Conservation (phyloP, 2,113 vertebrate species). For the Rhineura floridana region DNA sequence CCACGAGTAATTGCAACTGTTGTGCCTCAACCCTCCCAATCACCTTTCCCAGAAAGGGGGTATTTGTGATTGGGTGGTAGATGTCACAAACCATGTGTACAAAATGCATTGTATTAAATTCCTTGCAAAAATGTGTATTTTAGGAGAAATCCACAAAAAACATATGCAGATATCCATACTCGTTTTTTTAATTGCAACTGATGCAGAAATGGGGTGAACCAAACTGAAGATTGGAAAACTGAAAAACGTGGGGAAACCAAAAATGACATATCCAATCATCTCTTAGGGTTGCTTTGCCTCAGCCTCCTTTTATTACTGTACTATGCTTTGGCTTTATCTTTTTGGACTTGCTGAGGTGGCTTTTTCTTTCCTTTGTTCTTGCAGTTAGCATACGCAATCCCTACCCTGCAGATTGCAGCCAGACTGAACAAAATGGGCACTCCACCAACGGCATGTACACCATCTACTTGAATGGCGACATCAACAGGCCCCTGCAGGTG, state of each 20-base stretch:
- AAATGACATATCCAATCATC: too few relatives aligned
- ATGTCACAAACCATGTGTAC: not conserved
- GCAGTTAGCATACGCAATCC: slow-evolving; percentile 75
- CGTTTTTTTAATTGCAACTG: too few relatives aligned
- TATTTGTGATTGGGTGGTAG: too few relatives aligned
- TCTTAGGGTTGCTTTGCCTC: not conserved
- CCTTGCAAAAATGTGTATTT: too few relatives aligned
- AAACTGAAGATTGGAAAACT: not conserved
- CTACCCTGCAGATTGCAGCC: slow-evolving; percentile 84
- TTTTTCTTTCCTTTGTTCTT: not conserved
- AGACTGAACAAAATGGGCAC: slow-evolving; percentile 81
- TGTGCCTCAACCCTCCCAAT: too few relatives aligned
- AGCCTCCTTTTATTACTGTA: not conserved
- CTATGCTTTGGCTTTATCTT: fast-evolving
- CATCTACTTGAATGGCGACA: slow-evolving; percentile 77
- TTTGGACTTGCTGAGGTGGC: not conserved
- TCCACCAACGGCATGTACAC: slow-evolving; percentile 77
- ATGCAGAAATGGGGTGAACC: not conserved
- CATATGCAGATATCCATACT: too few relatives aligned
- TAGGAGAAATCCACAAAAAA: too few relatives aligned
- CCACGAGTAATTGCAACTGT: too few relatives aligned
- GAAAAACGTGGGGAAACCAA: too few relatives aligned
- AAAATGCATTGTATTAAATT: not conserved
- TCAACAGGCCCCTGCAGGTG: slow-evolving; percentile 75
- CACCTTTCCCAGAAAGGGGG: not conserved